Evolutionary conservation across 1,140 invertebrate species (phyloP), one percentile per base, ranked within the genome.

Genomic region (Drosophila asahinai): DNA sequence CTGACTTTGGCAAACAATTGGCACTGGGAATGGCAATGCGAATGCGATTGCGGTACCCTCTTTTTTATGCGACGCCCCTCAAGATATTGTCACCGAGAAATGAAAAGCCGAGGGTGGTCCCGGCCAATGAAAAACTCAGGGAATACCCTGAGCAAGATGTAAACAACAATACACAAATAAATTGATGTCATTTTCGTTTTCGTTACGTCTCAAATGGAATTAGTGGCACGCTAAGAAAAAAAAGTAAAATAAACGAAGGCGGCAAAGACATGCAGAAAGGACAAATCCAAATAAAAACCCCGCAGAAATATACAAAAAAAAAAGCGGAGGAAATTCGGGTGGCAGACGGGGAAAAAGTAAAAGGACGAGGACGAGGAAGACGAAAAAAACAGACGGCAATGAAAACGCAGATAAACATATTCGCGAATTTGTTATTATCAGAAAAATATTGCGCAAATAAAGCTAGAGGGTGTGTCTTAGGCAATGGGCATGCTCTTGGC

Each of bases 151-250:
- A 45, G 48, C 38, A 33, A 52, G 62, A 52, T 52, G 66, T 54
- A 77, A 89, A 77, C 64, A 83, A 79, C 71, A 81, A 90, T 70
- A 79, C 81, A 86, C 81, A 81, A 89, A 90, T 89, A 89, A 89
- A 89, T 89, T 90, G 84, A 90, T 89, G 84, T 89, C 84, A 90
- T 89, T 89, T 89, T 89, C 81, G 84, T 89, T 90, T 89, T 89
- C 81, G 81, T 90, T 90, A 74, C 78, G 79, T 90, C 86, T 90
- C 78, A 89, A 89, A 89, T 89, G 86, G 86, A 89, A 89, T 89
- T 90, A 89, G 86, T 66, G 81, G 81, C 77, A 77, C 47, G 55
- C 74, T 74, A 76, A 78, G 77, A 63, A 55, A 22, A 40, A 38
- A 36, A 33, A 36, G 33, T 36, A 36, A 36, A 70, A 58, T 48